phyloP scores from a whole-genome alignment of 2,888 invertebrate species.

The Dasypogon diadema region DNA sequence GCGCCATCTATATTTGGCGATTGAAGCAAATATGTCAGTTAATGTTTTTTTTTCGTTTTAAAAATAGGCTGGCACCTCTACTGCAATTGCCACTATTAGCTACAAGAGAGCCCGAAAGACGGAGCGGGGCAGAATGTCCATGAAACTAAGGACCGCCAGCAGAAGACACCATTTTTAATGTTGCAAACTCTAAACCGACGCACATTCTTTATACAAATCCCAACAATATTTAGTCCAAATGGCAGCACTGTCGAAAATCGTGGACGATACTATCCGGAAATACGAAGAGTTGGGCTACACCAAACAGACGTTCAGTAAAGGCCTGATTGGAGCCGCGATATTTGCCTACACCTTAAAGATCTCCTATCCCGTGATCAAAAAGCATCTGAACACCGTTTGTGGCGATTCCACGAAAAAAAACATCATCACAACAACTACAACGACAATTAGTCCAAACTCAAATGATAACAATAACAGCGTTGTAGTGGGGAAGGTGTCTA shows the following conservation, averaged over 20 bases:
- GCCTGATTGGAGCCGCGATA: slow-evolving; percentile 73
- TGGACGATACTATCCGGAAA: slow-evolving; percentile 72
- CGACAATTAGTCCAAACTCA: slow-evolving; percentile 6
- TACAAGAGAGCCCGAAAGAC: no score
- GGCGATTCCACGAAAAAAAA: slow-evolving; percentile 41
- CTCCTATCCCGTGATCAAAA: slow-evolving; percentile 73
- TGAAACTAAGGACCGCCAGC: no score
- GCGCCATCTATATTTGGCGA: no score
- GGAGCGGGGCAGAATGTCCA: no score
- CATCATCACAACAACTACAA: slow-evolving; percentile 49
- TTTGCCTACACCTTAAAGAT: slow-evolving; percentile 74
- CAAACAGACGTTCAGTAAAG: slow-evolving; percentile 73
- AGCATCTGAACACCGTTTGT: slow-evolving; percentile 61
- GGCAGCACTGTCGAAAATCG: slow-evolving; percentile 73
- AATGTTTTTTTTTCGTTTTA: no score
- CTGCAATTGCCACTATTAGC: no score
- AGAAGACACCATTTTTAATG: no score
- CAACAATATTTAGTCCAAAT: no score
- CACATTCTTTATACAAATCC: no score
- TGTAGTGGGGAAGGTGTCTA: slow-evolving; percentile 61
- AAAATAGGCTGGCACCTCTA: no score
- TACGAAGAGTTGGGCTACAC: slow-evolving; percentile 70
- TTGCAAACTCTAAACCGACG: no score
- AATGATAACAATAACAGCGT: slow-evolving; percentile 51
- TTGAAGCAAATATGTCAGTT: no score